Percentiles rank a stretch among this genome's conserved stretches.
phyloP scores from a whole-genome alignment of 2,113 vertebrate genomes.

The Tetrao urogallus region DNA sequence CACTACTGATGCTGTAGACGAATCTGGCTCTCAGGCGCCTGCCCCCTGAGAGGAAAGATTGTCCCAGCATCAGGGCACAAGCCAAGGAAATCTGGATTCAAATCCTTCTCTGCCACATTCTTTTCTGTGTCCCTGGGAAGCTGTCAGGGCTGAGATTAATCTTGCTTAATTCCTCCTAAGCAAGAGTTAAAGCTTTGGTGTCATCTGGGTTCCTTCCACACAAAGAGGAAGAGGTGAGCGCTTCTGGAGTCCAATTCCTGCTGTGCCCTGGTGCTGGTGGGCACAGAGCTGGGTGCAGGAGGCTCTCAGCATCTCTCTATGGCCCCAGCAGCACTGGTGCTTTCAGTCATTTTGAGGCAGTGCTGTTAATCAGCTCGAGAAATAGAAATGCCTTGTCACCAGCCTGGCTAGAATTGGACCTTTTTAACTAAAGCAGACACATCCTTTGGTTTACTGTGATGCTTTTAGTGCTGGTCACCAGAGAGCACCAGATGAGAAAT shows the following conservation, averaged over 20 bases:
- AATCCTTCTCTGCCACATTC: background rate
- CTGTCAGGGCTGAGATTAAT: background rate
- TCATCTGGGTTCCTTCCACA: background rate
- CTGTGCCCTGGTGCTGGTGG: background rate
- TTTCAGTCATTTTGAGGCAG: background rate
- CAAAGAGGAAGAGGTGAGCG: background rate
- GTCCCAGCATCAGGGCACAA: background rate
- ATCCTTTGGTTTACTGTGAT: background rate
- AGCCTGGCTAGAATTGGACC: fast-evolving
- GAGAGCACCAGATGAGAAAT: background rate
- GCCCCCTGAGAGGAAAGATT: background rate
- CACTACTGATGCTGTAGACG: background rate
- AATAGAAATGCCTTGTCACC: background rate
- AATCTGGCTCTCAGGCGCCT: background rate
- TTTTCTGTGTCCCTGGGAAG: background rate
- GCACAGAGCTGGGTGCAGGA: background rate
- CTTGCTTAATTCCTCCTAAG: background rate
- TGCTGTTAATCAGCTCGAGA: fast-evolving
- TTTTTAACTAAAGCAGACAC: background rate
- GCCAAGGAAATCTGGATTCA: background rate
- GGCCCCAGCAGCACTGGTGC: fast-evolving
- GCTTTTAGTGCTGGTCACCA: fast-evolving
- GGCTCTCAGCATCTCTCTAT: fast-evolving
- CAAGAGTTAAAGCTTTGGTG: background rate
- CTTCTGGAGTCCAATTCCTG: background rate